Evolutionary conservation across 2,113 vertebrate genomes (phyloP), one percentile per base, ranked within the genome.

Genomic region (Nannospalax galili): DNA sequence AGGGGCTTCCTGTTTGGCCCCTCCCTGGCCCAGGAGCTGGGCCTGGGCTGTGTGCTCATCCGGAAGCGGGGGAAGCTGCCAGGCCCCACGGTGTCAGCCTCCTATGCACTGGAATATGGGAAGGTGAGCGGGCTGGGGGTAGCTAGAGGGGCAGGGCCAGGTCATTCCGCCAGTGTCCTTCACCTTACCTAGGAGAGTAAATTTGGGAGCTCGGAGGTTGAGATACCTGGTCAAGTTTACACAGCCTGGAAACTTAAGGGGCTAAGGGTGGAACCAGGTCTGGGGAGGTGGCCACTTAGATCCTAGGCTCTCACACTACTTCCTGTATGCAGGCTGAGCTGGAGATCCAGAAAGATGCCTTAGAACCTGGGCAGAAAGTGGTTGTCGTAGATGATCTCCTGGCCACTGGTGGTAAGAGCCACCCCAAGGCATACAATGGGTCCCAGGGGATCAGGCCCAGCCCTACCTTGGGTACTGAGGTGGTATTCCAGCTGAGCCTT

Each of bases 31-130:
- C 99, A 99, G 98, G 98, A 99, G 58, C 91, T 99, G 12, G 99
- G 98, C 0, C 65, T 99, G 0, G 99, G 99, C 37, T 99, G 99
- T 0, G 95, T 99, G 87, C 98, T 98, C 11, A 90, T 99, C 48
- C 96, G 99, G 12, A 99, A 99, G 28, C 99, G 98, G 28, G 99
- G 99, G 6, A 99, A 99, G 75, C 99, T 99, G 1, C 99, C 99
- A 0, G 99, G 99, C 0, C 96, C 98, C 28, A 99, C 99, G 0
- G 37, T 98, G 40, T 99, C 98, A 0, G 79, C 98, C 17, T 96
- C 97, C 0, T 99, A 99, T 30, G 56, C 97, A 0, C 96, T 99
- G 24, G 99, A 99, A 28, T 99, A 99, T 0, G 99, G 99, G 79
- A 96, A 98, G 99, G 99, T 99, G 84, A 97, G 14, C 0, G 5